phyloP scores from a whole-genome alignment of 92 coral and sea anemone genomes.

The Epizoanthus ramosus region DNA sequence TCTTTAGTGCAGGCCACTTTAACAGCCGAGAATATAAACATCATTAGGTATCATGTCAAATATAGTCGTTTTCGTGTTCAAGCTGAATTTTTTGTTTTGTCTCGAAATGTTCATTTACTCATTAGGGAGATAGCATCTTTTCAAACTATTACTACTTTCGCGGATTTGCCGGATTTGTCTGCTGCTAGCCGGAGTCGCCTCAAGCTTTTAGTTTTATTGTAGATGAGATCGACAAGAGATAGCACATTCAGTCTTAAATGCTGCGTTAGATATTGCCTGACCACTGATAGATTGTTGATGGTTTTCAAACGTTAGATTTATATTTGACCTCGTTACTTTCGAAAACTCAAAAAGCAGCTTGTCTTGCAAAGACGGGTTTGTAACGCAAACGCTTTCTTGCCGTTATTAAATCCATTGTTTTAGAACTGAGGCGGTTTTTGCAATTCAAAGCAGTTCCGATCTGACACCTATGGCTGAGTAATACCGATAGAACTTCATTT shows the following conservation, averaged over 20 bases:
- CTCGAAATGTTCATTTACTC: background rate
- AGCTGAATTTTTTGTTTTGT: background rate
- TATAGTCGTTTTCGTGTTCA: background rate
- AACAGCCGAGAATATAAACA: conserved; percentile 10
- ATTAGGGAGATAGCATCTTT: conserved; percentile 21
- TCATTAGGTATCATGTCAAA: conserved; percentile 12
- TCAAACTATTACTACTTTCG: background rate
- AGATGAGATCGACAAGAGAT: no score
- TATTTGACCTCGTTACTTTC: no score
- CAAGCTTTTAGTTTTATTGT: no score
- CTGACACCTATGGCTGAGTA: background rate
- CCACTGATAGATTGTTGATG: no score
- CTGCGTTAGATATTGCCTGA: no score
- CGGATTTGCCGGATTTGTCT: background rate
- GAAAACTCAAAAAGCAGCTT: no score
- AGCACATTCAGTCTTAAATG: no score
- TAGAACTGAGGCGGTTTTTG: background rate
- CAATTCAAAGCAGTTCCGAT: background rate
- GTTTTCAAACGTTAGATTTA: no score
- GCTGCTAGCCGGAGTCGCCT: no score
- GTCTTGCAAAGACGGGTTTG: background rate
- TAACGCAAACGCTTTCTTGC: background rate
- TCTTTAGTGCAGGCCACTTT: no score
- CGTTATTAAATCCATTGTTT: background rate
- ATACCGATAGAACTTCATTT: background rate